These are phyloP conservation scores for Acanthaster planci DNA, from an alignment of 35 echinoderm and acorn worm genomes.

Conservation along the genomic window DNA sequence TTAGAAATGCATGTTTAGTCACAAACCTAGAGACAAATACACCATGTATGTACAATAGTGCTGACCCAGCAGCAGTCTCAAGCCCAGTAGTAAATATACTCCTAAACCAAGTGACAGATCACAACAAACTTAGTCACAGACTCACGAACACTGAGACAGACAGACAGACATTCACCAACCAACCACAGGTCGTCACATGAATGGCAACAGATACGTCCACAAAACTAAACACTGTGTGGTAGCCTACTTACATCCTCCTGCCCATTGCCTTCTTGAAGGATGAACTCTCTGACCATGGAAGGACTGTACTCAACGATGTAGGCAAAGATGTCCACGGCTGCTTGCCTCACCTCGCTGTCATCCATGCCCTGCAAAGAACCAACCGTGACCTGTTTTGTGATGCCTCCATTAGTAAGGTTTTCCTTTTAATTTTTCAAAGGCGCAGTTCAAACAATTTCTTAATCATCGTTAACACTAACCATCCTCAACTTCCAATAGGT, in stretches of 20 bases:
- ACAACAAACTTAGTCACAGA: neutral
- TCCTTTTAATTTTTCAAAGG: no score
- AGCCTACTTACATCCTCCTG: slow-evolving; percentile 90
- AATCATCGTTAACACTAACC: no score
- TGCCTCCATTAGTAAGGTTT: no score
- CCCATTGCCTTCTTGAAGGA: slow-evolving; percentile 78
- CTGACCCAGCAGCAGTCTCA: no score
- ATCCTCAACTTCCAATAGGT: no score
- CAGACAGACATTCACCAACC: neutral
- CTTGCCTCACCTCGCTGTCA: slow-evolving; percentile 82
- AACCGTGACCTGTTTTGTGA: neutral
- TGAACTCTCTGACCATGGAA: slow-evolving; percentile 94
- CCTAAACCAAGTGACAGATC: neutral
- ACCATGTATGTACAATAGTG: no score
- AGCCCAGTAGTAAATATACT: no score
- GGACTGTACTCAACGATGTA: slow-evolving; percentile 96
- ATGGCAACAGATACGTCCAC: neutral
- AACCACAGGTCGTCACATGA: neutral
- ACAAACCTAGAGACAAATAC: no score
- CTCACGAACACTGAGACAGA: neutral
- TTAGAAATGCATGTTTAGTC: no score
- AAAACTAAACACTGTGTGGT: neutral
- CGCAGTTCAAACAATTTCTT: no score
- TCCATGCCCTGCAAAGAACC: slow-evolving; percentile 82
- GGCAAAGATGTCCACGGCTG: slow-evolving; percentile 97